These are phyloP conservation scores for Nothobranchius kuhntae DNA, from an alignment of 2,113 vertebrate species.

Conservation along the genomic window DNA sequence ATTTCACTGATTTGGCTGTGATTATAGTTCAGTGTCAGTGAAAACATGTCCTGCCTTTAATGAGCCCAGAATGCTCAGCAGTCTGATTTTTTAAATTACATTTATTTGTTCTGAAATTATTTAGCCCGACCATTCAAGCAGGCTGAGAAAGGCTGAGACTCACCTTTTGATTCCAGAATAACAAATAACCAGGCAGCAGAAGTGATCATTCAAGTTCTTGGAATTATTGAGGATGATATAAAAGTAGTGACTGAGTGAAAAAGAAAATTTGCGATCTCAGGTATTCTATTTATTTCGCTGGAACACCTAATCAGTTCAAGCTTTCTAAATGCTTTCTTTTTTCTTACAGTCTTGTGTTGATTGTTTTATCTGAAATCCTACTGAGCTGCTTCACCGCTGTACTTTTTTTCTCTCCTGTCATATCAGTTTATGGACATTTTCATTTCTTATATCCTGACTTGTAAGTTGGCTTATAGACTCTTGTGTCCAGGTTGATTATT, in stretches of 20 bases:
- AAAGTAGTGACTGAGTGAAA: background rate
- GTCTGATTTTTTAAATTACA: background rate
- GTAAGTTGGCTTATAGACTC: too few species aligned
- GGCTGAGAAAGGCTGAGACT: too few species aligned
- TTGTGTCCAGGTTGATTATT: too few species aligned
- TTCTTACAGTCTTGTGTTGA: background rate
- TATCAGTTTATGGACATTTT: background rate
- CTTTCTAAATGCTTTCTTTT: background rate
- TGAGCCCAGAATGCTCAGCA: background rate
- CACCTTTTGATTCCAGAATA: too few species aligned
- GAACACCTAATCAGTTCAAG: slow-evolving; percentile 19
- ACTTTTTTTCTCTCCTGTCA: background rate
- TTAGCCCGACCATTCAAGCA: too few species aligned
- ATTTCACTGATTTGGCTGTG: background rate
- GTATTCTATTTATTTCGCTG: slow-evolving; percentile 12
- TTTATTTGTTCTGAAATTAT: background rate
- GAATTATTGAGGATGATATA: slow-evolving; percentile 1
- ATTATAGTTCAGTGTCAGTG: slow-evolving; percentile 4
- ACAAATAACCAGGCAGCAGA: background rate
- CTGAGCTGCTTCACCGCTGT: background rate
- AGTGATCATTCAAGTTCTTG: too few species aligned
- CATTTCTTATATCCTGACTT: background rate
- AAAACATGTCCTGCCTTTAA: slow-evolving; percentile 5
- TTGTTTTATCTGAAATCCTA: background rate
- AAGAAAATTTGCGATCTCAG: background rate